A percentile compares a stretch with the other conserved stretches of the same genome.
These are phyloP conservation scores for Bostrychus sinensis DNA, from an alignment of 2,113 vertebrate genomes.

Conservation along the genomic window DNA sequence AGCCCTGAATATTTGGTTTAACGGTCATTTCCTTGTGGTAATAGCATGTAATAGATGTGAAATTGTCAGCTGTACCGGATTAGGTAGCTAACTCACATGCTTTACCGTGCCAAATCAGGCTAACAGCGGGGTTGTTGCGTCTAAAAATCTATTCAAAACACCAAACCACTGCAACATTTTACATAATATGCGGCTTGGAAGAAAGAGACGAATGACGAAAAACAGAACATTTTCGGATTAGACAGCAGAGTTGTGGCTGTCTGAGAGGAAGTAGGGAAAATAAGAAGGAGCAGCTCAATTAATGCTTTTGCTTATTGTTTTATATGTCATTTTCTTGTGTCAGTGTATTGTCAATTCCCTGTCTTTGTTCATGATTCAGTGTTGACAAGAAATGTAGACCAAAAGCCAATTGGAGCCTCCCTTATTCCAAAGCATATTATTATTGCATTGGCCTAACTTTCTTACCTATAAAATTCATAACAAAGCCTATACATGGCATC, in stretches of 20 bases:
- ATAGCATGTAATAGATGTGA: background rate
- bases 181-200: background rate
- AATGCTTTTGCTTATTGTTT: too few relatives aligned
- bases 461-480: too few relatives aligned
- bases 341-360: too few relatives aligned
- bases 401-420: too few relatives aligned
- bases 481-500: too few relatives aligned
- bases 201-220: background rate
- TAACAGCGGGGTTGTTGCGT: background rate
- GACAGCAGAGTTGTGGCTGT: background rate
- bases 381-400: too few relatives aligned
- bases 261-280: too few relatives aligned
- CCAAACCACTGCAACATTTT: background rate
- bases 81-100: background rate
- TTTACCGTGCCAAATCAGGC: constrained; percentile 1
- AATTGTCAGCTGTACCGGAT: constrained; percentile 9
- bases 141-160: background rate
- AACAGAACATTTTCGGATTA: background rate
- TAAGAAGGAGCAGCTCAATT: too few relatives aligned
- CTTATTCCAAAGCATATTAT: too few relatives aligned
- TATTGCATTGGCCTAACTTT: too few relatives aligned
- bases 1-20: background rate
- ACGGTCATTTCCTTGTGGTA: constrained; percentile 10
- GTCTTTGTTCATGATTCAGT: too few relatives aligned
- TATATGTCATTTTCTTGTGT: too few relatives aligned